Evolutionary conservation across 2,113 vertebrate genomes (phyloP).

Genomic region (Sarotherodon lohbergeri): DNA sequence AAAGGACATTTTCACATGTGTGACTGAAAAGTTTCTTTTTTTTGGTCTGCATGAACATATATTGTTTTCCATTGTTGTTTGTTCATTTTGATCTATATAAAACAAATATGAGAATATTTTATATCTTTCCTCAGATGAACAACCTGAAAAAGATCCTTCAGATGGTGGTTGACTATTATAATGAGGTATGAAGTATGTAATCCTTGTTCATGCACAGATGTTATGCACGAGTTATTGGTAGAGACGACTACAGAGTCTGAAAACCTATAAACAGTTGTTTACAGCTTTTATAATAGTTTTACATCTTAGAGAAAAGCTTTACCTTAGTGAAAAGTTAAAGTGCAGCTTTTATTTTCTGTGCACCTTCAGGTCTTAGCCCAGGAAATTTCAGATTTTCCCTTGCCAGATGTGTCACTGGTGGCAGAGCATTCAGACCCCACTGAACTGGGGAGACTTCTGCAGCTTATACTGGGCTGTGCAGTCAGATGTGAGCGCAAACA

Average conservation of each 20-base stretch:
- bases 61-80: background rate
- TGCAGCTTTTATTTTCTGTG: background rate
- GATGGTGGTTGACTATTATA: conserved; percentile 92
- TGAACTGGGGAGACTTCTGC: conserved; percentile 88
- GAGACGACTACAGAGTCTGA: background rate
- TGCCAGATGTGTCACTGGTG: conserved; percentile 83
- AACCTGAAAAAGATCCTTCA: conserved; percentile 98
- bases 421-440: conserved; percentile 81
- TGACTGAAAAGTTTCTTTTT: background rate
- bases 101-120: background rate
- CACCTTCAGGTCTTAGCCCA: conserved; percentile 81
- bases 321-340: background rate
- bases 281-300: background rate
- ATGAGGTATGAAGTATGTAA: conserved; percentile 78
- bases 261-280: background rate
- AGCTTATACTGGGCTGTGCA: conserved; percentile 94
- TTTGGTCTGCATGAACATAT: background rate
- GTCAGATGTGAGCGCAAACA: conserved; percentile 95
- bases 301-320: background rate
- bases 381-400: conserved; percentile 84
- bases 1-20: background rate
- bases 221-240: background rate
- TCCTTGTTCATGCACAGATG: background rate
- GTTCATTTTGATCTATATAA: background rate
- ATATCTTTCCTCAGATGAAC: conserved; percentile 77